These are phyloP conservation scores for Pristionchus mayeri DNA, from an alignment of 2,888 invertebrate genomes.

Conservation along the genomic window DNA sequence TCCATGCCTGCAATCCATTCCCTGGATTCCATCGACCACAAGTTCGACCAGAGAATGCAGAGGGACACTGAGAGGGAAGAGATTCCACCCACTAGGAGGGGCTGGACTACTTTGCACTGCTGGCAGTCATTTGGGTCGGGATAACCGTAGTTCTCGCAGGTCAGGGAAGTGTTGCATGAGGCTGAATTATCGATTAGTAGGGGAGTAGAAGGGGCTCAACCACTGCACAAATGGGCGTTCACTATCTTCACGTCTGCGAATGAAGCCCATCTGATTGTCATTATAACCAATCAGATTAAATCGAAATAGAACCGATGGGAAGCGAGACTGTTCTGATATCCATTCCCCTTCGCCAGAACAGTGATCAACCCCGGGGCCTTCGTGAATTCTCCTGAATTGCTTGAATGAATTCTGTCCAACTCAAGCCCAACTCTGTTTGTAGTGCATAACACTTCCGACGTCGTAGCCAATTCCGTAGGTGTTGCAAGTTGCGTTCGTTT, in stretches of 20 bases:
- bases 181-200: not conserved
- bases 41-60: conserved; percentile 10
- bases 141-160: conserved; percentile 48
- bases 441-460: conserved; percentile 66
- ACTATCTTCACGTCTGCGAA: conserved; percentile 59
- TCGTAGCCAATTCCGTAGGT: conserved; percentile 53
- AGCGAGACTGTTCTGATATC: conserved; percentile 57
- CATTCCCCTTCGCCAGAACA: conserved; percentile 52
- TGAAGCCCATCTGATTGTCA: conserved; percentile 53
- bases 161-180: not conserved
- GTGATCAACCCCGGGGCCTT: conserved; percentile 53
- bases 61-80: not conserved
- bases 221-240: conserved; percentile 50
- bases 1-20: conserved; percentile 33
- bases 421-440: conserved; percentile 48
- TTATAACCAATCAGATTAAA: no score
- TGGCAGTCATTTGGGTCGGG: conserved; percentile 49
- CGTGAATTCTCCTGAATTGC: conserved; percentile 58
- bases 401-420: not conserved
- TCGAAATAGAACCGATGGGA: not conserved
- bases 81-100: not conserved
- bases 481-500: conserved; percentile 6
- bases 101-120: conserved; percentile 51
- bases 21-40: conserved; percentile 36
- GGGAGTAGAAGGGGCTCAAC: not conserved